These are phyloP conservation scores for Pseudomugil tenellus DNA, from an alignment of 2,797 vertebrate species.

Conservation along the genomic window DNA sequence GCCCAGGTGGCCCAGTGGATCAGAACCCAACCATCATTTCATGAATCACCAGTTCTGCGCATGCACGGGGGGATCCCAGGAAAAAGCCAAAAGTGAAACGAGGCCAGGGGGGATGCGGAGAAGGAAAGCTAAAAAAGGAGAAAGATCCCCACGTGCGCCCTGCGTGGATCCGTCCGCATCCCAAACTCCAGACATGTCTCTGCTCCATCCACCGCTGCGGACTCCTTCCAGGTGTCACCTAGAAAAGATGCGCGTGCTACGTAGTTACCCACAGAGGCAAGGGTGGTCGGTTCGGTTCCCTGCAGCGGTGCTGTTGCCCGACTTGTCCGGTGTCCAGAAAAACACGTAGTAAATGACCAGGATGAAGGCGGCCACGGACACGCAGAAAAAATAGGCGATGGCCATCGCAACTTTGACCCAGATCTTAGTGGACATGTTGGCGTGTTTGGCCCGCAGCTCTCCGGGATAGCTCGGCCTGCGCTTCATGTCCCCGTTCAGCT, in stretches of 20 bases:
- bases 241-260: not conserved
- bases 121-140: not conserved
- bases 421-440: constrained; percentile 80
- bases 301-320: constrained; percentile 55
- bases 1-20: not conserved
- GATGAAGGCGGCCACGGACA: constrained; percentile 88
- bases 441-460: constrained; percentile 84
- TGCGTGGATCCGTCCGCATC: constrained; percentile 25
- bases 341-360: constrained; percentile 89
- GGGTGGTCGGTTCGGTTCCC: constrained; percentile 17
- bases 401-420: constrained; percentile 92
- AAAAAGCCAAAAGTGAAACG: no score
- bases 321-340: constrained; percentile 83
- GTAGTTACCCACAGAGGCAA: constrained; percentile 59
- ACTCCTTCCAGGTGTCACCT: constrained; percentile 37
- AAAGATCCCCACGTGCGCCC: no score
- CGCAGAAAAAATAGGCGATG: constrained; percentile 89
- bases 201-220: constrained; percentile 29
- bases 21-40: constrained; percentile 14
- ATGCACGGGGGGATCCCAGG: not conserved
- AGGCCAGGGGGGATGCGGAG: not conserved
- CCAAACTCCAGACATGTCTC: constrained; percentile 42
- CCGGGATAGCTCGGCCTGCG: constrained; percentile 84
- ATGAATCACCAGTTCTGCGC: constrained; percentile 4
- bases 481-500: constrained; percentile 75